phyloP scores from a whole-genome alignment of 2,888 invertebrate species.

The Caenorhabditis sulstoni region DNA sequence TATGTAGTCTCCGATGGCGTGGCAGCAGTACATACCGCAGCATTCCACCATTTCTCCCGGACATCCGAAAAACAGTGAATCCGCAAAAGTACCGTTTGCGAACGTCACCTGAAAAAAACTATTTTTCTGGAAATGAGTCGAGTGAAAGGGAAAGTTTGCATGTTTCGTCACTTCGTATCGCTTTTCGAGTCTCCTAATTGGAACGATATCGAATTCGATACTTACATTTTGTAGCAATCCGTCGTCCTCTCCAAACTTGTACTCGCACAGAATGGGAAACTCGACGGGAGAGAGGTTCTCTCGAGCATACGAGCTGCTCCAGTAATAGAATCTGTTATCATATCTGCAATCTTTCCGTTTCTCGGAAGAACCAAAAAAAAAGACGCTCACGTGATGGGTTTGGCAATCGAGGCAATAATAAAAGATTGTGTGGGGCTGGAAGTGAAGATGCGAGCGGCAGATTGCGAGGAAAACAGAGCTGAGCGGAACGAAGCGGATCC shows the following conservation, averaged over 20 bases:
- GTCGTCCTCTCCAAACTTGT: constrained; percentile 42
- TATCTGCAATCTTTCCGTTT: constrained; percentile 35
- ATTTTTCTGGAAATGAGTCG: too few species aligned
- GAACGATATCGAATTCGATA: neutral
- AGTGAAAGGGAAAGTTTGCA: too few species aligned
- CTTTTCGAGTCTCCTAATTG: too few species aligned
- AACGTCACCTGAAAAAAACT: constrained; percentile 33
- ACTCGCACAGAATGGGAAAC: constrained; percentile 37
- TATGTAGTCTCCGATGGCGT: constrained; percentile 28
- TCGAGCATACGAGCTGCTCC: constrained; percentile 36
- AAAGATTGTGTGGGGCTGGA: constrained; percentile 14
- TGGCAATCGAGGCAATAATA: constrained; percentile 39
- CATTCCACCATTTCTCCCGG: constrained; percentile 36
- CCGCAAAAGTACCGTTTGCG: constrained; percentile 29
- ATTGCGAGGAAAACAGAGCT: constrained; percentile 12
- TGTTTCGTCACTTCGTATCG: too few species aligned
- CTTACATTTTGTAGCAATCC: constrained; percentile 39
- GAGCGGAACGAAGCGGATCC: constrained; percentile 31
- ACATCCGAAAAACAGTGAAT: constrained; percentile 37
- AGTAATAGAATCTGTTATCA: constrained; percentile 43
- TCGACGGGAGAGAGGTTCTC: constrained; percentile 27
- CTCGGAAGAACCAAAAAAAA: too few species aligned
- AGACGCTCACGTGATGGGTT: constrained; percentile 24
- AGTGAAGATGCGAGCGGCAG: constrained; percentile 27
- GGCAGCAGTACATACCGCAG: constrained; percentile 51